Evolutionary conservation across 30 jellyfish, hydroid and myxozoan genomes (phyloP), one percentile per base, ranked within the genome.

Genomic region (Cassiopea xamachana): DNA sequence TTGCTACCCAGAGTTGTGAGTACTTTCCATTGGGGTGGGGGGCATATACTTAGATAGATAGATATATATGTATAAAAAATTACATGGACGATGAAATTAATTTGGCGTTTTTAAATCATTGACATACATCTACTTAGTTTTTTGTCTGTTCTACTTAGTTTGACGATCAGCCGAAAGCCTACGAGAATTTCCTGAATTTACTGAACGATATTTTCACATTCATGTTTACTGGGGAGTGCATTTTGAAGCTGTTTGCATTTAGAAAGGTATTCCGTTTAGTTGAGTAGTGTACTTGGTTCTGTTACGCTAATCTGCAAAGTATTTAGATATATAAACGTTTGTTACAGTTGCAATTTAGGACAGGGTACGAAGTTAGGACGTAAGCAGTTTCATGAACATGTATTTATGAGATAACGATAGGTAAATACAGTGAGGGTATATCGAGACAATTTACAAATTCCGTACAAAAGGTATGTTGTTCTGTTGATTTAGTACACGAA

Each of bases 151-250:
- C 64, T 55, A 3, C 64, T 55, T 60, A 96, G 99, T 96, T 79
- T 90, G 94, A 96, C 69, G 91, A 78, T 46, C 96, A 93, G 86
- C 99, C 99, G 1, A 68, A 60, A 1, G 90, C 94, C 58, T 96
- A 96, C 75, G 90, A 94, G 45, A 75, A 74, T 0, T 96, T 87
- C 71, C 92, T 96, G 87, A 94, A 96, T 70, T 92, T 92, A 14
- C 97, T 96, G 73, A 96, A 96, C 76, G 98, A 93, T 82, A 90
- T 96, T 15, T 96, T 96, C 82, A 96, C 99, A 1, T 96, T 96
- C 91, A 83, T 96, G 95, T 96, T 96, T 75, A 96, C 99, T 71
- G 99, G 98, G 8, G 99, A 96, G 83, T 96, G 97, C 85, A 73
- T 96, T 59, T 80, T 96, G 75, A 96, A 96, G 74, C 75, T 96